Conservation (phyloP, 2,888 invertebrate species). For the Epirrhoe tristata region DNA sequence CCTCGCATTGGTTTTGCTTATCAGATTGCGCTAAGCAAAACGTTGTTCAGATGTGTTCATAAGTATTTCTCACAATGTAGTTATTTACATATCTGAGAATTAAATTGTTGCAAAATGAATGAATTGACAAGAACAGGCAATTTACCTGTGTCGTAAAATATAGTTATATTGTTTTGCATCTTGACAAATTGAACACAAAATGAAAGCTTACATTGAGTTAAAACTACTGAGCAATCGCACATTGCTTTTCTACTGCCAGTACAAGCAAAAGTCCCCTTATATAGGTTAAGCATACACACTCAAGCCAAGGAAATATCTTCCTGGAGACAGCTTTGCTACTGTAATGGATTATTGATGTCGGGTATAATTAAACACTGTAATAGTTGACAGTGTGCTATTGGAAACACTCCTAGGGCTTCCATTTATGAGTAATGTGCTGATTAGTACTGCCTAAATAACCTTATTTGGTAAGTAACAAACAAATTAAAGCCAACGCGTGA, state of each 20-base stretch:
- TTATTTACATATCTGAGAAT: neutral
- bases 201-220: neutral
- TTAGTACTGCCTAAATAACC: too few relatives aligned
- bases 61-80: neutral
- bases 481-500: too few relatives aligned
- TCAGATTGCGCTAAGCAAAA: neutral
- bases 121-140: neutral
- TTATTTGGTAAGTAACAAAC: too few relatives aligned
- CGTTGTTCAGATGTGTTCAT: neutral
- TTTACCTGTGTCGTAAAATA: neutral
- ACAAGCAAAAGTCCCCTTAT: neutral
- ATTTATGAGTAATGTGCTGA: too few relatives aligned
- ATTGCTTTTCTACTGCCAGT: neutral
- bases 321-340: neutral
- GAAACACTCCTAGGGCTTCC: too few relatives aligned
- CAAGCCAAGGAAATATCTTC: neutral
- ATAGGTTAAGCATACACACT: neutral
- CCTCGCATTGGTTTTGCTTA: too few relatives aligned
- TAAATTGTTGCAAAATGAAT: neutral
- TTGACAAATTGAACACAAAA: neutral
- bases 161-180: neutral
- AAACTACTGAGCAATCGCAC: neutral
- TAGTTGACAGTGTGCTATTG: neutral
- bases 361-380: neutral
- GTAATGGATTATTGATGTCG: neutral